Evolutionary conservation across 2,888 invertebrate species (phyloP).

Genomic region (Andrena chrysosceles): DNA sequence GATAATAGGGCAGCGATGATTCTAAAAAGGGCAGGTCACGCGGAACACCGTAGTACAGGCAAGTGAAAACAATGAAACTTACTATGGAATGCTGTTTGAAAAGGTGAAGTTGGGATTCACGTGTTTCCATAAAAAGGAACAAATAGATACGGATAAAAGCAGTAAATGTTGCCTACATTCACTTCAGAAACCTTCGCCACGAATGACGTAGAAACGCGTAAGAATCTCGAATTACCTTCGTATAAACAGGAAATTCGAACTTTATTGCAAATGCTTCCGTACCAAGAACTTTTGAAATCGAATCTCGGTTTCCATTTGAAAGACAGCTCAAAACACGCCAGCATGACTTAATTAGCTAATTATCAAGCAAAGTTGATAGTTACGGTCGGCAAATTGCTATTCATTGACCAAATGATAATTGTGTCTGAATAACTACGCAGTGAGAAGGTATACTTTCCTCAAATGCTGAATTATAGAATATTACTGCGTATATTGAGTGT

Average conservation of each 20-base stretch:
- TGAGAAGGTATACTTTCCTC: no score
- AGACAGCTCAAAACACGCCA: no score
- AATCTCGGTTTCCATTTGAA: no score
- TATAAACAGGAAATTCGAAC: neutral
- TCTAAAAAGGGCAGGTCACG: conserved; percentile 38
- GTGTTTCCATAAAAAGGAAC: neutral
- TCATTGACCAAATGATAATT: no score
- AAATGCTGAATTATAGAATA: no score
- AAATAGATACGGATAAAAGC: neutral
- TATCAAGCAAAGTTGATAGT: no score
- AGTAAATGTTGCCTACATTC: neutral
- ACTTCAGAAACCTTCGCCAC: neutral
- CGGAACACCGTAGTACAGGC: conserved; percentile 12
- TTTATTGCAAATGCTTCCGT: no score
- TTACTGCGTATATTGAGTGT: no score
- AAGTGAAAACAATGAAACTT: conserved; percentile 50
- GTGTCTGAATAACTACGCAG: no score
- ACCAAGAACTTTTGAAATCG: no score
- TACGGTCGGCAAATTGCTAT: no score
- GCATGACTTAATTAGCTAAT: no score
- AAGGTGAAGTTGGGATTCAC: neutral
- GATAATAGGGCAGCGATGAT: conserved; percentile 54
- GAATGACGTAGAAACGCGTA: neutral
- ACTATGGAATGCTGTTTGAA: neutral
- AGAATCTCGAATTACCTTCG: neutral